phyloP scores from a whole-genome alignment of 2,888 invertebrate genomes.

The Drosophila histrio region DNA sequence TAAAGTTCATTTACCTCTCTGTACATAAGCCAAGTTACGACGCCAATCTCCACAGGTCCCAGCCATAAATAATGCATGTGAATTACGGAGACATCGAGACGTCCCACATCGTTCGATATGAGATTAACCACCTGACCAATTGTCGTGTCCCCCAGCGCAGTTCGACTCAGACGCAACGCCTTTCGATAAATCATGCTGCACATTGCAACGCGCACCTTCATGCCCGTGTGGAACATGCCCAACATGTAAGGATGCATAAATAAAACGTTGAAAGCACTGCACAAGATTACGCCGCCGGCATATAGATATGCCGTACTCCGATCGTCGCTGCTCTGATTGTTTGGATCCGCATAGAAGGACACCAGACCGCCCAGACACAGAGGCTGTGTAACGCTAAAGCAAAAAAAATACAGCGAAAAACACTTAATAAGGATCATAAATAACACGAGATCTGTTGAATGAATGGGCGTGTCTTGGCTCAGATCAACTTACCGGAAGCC shows the following conservation, averaged over 20 bases:
- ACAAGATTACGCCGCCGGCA: constrained; percentile 89
- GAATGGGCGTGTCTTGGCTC: constrained; percentile 27
- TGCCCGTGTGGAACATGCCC: constrained; percentile 85
- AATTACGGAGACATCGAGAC: constrained; percentile 87
- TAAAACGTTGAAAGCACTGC: constrained; percentile 90
- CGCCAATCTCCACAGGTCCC: constrained; percentile 92
- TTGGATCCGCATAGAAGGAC: constrained; percentile 85
- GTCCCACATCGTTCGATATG: constrained; percentile 96
- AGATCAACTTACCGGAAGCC: constrained; percentile 84
- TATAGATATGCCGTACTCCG: constrained; percentile 89
- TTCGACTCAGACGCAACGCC: constrained; percentile 88
- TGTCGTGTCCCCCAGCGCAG: constrained; percentile 91
- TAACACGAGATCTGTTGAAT: constrained; percentile 22
- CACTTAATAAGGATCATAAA: constrained; percentile 57
- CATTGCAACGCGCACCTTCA: constrained; percentile 87
- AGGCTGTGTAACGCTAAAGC: constrained; percentile 87
- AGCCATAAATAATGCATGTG: constrained; percentile 97
- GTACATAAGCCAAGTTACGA: constrained; percentile 92
- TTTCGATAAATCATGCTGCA: constrained; percentile 89
- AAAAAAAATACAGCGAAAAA: background rate
- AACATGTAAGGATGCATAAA: constrained; percentile 96
- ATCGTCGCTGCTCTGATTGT: constrained; percentile 54
- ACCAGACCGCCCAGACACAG: constrained; percentile 87
- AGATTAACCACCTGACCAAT: constrained; percentile 93
- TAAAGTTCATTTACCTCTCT: constrained; percentile 84